Evolutionary conservation across 1,140 invertebrate species (phyloP).

Genomic region (Dolichoris vasculosae): DNA sequence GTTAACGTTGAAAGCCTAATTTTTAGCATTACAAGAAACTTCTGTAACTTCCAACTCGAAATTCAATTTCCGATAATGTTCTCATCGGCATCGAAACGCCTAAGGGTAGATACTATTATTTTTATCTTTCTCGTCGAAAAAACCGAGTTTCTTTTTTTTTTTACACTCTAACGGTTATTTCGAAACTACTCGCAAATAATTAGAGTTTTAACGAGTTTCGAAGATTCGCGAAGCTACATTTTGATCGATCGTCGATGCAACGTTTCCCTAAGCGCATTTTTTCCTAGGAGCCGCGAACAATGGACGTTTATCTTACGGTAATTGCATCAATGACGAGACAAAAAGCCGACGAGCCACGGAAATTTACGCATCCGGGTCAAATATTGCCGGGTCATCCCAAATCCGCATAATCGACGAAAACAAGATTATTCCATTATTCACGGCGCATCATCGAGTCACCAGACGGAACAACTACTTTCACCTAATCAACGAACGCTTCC

Average conservation of each 20-base stretch:
- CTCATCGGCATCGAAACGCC: background rate
- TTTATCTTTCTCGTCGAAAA: too few species aligned
- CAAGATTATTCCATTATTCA: slow-evolving; percentile 51
- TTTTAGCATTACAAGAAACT: background rate
- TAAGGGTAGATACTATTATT: background rate
- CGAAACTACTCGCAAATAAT: background rate
- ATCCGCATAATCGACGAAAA: slow-evolving; percentile 40
- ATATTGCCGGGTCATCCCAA: background rate
- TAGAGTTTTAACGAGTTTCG: background rate
- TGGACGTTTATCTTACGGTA: background rate
- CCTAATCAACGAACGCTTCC: slow-evolving; percentile 33
- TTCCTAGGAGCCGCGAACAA: background rate
- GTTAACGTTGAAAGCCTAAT: background rate
- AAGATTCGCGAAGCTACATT: background rate
- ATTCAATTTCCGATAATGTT: slow-evolving; percentile 16
- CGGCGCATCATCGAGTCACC: background rate
- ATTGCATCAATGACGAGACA: background rate
- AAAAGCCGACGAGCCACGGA: slow-evolving; percentile 33
- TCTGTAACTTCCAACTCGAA: too few species aligned
- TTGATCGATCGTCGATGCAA: background rate
- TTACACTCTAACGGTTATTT: background rate
- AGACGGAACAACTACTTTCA: background rate
- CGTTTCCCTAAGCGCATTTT: background rate
- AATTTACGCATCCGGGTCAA: slow-evolving; percentile 12
- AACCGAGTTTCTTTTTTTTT: background rate